These are phyloP conservation scores for Pterobdella sp. DNA, from an alignment of 2,888 invertebrate species.

Conservation along the genomic window DNA sequence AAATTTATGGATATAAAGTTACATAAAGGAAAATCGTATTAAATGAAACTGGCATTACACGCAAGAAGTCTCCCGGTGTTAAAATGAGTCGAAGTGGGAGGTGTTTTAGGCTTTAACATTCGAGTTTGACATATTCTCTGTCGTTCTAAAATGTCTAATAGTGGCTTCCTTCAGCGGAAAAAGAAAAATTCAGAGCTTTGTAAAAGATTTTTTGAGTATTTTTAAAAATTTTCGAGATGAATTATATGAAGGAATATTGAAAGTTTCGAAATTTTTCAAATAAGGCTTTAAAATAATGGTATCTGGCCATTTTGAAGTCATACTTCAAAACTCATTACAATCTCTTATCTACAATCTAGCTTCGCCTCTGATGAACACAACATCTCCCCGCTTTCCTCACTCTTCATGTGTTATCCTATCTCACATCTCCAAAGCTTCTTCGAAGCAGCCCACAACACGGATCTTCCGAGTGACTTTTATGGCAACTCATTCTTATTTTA, in stretches of 20 bases:
- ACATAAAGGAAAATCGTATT: not conserved
- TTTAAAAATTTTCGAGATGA: no score
- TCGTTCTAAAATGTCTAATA: not conserved
- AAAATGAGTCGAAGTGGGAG: not conserved
- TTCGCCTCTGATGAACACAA: no score
- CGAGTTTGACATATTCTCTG: not conserved
- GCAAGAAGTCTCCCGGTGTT: not conserved
- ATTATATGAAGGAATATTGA: not conserved
- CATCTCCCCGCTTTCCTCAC: no score
- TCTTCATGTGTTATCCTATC: not conserved
- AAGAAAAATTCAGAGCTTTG: no score
- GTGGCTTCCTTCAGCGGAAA: not conserved
- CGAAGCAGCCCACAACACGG: not conserved
- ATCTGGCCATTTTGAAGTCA: no score
- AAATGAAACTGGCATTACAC: constrained; percentile 9
- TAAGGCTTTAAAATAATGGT: no score
- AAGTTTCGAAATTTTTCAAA: no score
- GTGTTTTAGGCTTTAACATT: no score
- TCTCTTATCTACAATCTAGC: no score
- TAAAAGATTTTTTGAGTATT: no score
- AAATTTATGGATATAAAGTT: not conserved
- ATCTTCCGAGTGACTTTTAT: constrained; percentile 3
- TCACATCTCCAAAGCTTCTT: not conserved
- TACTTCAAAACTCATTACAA: no score
- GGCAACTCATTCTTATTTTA: not conserved